Percentiles rank a stretch among this genome's conserved stretches.
phyloP scores from a whole-genome alignment of 2,113 vertebrate species.

The Limanda limanda region DNA sequence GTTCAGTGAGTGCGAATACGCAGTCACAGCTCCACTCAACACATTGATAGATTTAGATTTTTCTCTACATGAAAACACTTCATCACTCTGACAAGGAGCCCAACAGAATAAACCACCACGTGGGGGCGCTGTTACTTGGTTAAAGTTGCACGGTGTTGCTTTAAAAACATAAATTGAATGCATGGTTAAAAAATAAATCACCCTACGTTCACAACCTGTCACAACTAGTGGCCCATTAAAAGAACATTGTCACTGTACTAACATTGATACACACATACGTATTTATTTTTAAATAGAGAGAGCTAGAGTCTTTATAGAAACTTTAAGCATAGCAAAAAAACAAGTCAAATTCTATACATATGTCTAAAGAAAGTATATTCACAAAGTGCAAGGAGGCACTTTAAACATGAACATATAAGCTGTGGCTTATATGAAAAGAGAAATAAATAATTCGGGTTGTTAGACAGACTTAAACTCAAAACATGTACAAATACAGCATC shows the following conservation, averaged over 20 bases:
- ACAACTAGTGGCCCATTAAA: constrained; percentile 38
- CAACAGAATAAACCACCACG: no score
- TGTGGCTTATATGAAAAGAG: constrained; percentile 51
- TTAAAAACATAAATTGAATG: constrained; percentile 14
- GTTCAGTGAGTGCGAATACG: no score
- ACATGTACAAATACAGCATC: no score
- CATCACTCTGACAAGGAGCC: no score
- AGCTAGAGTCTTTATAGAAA: constrained; percentile 52
- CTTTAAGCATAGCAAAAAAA: constrained; percentile 63
- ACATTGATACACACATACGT: constrained; percentile 29
- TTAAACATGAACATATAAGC: constrained; percentile 71
- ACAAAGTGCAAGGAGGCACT: constrained; percentile 87
- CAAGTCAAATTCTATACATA: constrained; percentile 39
- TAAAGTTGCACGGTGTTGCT: neutral
- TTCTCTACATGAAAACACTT: no score
- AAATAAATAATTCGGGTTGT: constrained; percentile 30
- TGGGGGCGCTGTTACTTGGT: neutral
- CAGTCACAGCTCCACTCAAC: no score
- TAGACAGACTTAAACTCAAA: neutral
- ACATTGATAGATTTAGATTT: no score
- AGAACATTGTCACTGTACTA: constrained; percentile 37
- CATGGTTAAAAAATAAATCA: constrained; percentile 22
- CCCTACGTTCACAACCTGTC: constrained; percentile 36
- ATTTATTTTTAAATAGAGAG: neutral
- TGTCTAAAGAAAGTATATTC: constrained; percentile 70